Base-by-base conservation (phyloP, 2,888 invertebrate genomes). In the Sarcophaga subvicina region DNA sequence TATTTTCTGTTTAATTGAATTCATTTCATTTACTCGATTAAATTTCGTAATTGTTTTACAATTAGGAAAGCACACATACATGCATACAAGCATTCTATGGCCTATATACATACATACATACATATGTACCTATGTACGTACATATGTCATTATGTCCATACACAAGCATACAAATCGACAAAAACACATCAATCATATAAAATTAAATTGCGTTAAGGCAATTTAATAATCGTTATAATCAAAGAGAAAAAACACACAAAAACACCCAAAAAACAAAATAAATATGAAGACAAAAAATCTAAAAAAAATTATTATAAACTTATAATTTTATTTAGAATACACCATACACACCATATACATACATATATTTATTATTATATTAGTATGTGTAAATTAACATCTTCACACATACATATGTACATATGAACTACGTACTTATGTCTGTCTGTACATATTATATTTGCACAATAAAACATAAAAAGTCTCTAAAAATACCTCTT, bases 171-270 rank as follows among this genome's bases (percentile, higher is more conserved):
- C 4, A 62, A 11, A 62, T 10, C 3, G 10, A 62, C 11, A 62
- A 25, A 70, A 70, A 54, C 54, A 54, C 69, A 69, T 69, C 69
- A 69, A 69, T 49, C 49, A 49, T 66, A 45, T 66, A 11, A 66
- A 17, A 66, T 17, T 66, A n/a, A 66, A 66, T 69, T 69, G 20
- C n/a, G 45, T 69, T 47, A 69, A 20, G 69, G 20, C 45, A 69
- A 69, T 70, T 70, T 70, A 70, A 54, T 54, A 49, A 37, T 37
- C 10, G 37, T 70, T 54, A 54, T 54, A 49, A 69, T 69, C 11
- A 69, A 69, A 66, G 10, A 10, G 0, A 45, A 66, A 45, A 47
- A 47, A 47, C 3, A 54, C 17, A 54, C 54, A 54, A 1, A 3
- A 3, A 17, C 5, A 54, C 54, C 8, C 1, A 8, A 8, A 0